Conservation (phyloP, 1,140 invertebrate genomes). For the Drosophila seguyi region DNA sequence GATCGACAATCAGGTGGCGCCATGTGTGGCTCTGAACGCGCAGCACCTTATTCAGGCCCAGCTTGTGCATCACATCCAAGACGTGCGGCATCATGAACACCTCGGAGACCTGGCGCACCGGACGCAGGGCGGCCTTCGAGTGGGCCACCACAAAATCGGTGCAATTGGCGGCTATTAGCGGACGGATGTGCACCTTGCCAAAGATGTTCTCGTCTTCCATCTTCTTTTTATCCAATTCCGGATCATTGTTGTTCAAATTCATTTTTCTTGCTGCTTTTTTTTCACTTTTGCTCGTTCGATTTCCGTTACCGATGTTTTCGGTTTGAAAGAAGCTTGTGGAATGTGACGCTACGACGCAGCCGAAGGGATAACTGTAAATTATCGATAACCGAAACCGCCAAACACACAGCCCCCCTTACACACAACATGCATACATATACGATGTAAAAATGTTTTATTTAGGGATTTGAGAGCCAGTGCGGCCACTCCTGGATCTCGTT, state of each 20-base stretch:
- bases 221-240: too few relatives aligned
- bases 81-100: constrained; percentile 41
- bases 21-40: constrained; percentile 67
- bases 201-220: not conserved
- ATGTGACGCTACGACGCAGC: too few relatives aligned
- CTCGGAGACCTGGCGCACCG: constrained; percentile 35
- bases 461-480: constrained; percentile 74
- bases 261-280: too few relatives aligned
- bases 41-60: constrained; percentile 33
- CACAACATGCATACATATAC: not conserved
- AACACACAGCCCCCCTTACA: too few relatives aligned
- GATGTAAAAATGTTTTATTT: constrained; percentile 3
- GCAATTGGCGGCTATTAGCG: constrained; percentile 38
- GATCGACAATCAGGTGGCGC: constrained; percentile 32
- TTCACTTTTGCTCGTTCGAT: too few relatives aligned
- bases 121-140: constrained; percentile 2
- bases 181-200: not conserved
- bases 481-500: constrained; percentile 85
- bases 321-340: too few relatives aligned
- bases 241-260: too few relatives aligned
- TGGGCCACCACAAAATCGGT: constrained; percentile 52
- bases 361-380: too few relatives aligned
- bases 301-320: too few relatives aligned
- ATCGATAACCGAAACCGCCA: too few relatives aligned
- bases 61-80: constrained; percentile 26